Base-by-base conservation (phyloP, 1,140 invertebrate species). In the Pseudobourletiella spinata region DNA sequence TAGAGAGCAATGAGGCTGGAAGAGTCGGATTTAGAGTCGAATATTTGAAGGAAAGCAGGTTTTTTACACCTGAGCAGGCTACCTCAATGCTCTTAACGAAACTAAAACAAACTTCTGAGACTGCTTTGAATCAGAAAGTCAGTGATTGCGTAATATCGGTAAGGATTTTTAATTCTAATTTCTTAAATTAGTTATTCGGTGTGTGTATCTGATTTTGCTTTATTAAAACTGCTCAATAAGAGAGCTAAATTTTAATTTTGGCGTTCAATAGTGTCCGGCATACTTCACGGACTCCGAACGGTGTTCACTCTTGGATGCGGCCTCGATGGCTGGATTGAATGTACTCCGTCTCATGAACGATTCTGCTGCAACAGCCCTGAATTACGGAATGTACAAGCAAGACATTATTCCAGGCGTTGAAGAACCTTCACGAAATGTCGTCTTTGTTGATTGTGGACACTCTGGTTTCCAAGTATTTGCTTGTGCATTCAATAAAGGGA, bases 21-120 rank as follows among this genome's bases (percentile, higher is more conserved):
- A 79, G 79, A 59, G 84, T 91, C 72, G 87, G 87, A 52, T 86
- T 93, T 61, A 74, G 89, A 81, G 91, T 95, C 57, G 83, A 86
- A 70, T 97, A 96, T 75, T 78, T 95, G 67, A 84, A 83, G 61
- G 86, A 96, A 76, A 84, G 89, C 55, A 84, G 89, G 63, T 76
- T 84, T 15, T 98, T 98, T 74, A 84, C 85, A n/a, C 87, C 93
- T 0, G 90, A 95, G 77, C 96, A 99, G 80, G 84, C 98, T 71
- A 88, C 91, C 25, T 94, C 91, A 15, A 98, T 98, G 90, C 78
- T 99, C 18, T 86, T 99, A 64, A 97, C 93, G 35, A 99, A 99
- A 77, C 78, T 99, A 48, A 98, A 96, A 75, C 87, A 93, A 71
- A 89, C 85, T 57, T 89, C 95, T 16, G 87, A 91, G 69, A 80